Evolutionary conservation across 2,888 invertebrate genomes (phyloP).

Genomic region (Dromius quadrimaculatus): DNA sequence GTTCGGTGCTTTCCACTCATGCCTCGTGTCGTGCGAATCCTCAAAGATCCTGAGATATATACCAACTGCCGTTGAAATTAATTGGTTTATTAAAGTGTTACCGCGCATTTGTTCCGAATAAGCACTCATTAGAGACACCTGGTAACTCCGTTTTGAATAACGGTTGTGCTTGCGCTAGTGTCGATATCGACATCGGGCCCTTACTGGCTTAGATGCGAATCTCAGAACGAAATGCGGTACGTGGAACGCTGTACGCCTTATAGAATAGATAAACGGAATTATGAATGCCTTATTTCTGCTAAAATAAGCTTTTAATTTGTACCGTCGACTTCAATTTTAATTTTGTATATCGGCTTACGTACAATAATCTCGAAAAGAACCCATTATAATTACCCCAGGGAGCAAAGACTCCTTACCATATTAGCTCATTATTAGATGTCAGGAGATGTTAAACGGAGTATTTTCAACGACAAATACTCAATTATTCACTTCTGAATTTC

Average conservation of each 20-base stretch:
- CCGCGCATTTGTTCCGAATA: conserved; percentile 38
- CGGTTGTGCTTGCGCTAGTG: neutral
- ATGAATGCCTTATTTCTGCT: conserved; percentile 3
- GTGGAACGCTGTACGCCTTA: neutral
- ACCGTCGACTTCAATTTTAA: conserved; percentile 29
- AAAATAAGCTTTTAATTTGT: conserved; percentile 24
- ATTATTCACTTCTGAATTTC: no score
- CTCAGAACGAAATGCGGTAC: neutral
- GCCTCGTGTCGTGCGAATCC: conserved; percentile 13
- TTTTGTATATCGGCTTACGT: conserved; percentile 1
- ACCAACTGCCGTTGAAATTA: conserved; percentile 36
- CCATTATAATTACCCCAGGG: conserved; percentile 38
- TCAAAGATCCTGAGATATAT: conserved; percentile 34
- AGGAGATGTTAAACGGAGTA: neutral
- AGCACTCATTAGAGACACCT: conserved; percentile 41
- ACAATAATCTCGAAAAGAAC: conserved; percentile 13
- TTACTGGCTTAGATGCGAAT: neutral
- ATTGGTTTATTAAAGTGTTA: conserved; percentile 38
- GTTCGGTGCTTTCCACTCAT: neutral
- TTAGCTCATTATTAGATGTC: conserved; percentile 13
- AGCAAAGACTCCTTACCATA: conserved; percentile 15
- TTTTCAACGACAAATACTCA: no score
- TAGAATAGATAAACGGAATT: neutral
- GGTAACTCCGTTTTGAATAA: conserved; percentile 16
- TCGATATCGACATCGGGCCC: neutral